Evolutionary conservation across 2,797 vertebrate species (phyloP), one percentile per base, ranked within the genome.

Genomic region (Apogon hyalosoma): DNA sequence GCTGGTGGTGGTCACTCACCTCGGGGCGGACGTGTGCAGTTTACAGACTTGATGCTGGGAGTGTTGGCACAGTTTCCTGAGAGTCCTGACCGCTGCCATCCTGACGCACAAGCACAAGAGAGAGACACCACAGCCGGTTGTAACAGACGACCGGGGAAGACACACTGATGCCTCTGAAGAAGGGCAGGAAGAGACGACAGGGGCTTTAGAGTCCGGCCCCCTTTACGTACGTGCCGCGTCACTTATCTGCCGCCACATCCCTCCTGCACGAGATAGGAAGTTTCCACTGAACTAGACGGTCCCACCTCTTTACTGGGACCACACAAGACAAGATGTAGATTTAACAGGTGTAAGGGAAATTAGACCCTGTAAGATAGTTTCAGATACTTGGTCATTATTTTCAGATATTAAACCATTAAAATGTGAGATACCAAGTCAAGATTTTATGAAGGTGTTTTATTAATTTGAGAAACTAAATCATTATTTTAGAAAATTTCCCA

Each of bases 71-170:
- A 95, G 80, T 85, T 89, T 93, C 73, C 91, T 89, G 74, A 95
- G 84, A 56, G 90, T 67, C 80, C 92, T 90, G 63, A 94, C 54
- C 8, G 92, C 85, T 75, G 94, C 92, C 94, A 95, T 95, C 28
- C 16, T 80, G 48, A 24, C 49, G 39, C 48, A 54, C 42, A 55
- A 63, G 64, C 38, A 53, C 19, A 39, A 55, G 13, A 21, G 40
- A 46, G 51, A 54, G 46, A 69, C 48, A 57, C 71, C n/a, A 2
- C 15, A 47, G 56, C 18, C n/a, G 41, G 36, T 80, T 75, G 63
- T 6, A 57, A 61, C 58, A 80, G 18, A 57, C 19, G 3, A 12
- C 16, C 53, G 7, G 33, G 58, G 16, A 40, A 16, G 68, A 71
- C 54, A 46, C 65, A 78, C 43, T 2, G 54, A 41, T 0, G 72